Evolutionary conservation across 2,888 invertebrate genomes (phyloP).

Genomic region (Gortyna flavago): DNA sequence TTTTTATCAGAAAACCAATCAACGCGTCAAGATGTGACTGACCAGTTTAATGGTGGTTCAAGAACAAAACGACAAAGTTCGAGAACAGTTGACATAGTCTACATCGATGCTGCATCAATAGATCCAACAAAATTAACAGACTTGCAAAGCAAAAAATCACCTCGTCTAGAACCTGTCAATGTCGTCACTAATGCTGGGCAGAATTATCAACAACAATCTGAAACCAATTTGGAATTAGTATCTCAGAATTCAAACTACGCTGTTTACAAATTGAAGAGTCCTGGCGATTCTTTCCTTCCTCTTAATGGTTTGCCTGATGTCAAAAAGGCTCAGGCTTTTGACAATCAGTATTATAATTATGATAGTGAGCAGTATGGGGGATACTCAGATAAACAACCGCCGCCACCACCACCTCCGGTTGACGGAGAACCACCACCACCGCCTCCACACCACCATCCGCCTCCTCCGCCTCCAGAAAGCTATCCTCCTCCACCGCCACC

Average conservation of each 20-base stretch:
- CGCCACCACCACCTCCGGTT: constrained; percentile 17
- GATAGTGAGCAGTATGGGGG: constrained; percentile 13
- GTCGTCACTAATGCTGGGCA: neutral
- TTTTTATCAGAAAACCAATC: constrained; percentile 65
- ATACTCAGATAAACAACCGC: constrained; percentile 12
- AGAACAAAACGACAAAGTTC: constrained; percentile 50
- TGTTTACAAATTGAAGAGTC: constrained; percentile 37
- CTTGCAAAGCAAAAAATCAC: constrained; percentile 42
- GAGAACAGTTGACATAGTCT: constrained; percentile 32
- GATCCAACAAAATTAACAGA: constrained; percentile 27
- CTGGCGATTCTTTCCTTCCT: neutral
- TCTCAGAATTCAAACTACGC: constrained; percentile 36
- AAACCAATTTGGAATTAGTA: constrained; percentile 39
- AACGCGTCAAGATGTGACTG: constrained; percentile 26
- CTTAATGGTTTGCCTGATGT: neutral
- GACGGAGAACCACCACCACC: constrained; percentile 13
- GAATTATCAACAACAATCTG: constrained; percentile 5
- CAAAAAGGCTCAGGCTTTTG: neutral
- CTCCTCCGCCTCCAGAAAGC: constrained; percentile 15
- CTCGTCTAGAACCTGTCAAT: constrained; percentile 37
- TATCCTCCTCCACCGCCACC: constrained; percentile 43
- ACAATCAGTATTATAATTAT: constrained; percentile 29
- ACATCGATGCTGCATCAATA: constrained; percentile 32
- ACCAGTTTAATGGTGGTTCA: constrained; percentile 11
- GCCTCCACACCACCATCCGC: constrained; percentile 4